Percentiles rank a stretch among this genome's conserved stretches.
Conservation (phyloP, 2,888 invertebrate genomes). For the Acleris literana region DNA sequence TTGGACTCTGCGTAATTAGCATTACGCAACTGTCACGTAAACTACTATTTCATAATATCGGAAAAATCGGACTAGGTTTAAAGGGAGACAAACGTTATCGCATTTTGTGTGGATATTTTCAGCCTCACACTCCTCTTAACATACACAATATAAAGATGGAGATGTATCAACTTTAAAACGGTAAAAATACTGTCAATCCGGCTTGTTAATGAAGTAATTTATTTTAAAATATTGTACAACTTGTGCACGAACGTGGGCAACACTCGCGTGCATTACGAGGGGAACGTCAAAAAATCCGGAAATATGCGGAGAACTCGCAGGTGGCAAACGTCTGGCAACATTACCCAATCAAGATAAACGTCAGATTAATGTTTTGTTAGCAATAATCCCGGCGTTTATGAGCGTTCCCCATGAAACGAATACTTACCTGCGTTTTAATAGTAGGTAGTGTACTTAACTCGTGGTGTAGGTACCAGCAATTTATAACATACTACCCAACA, state of each 20-base stretch:
- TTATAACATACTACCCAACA: not conserved
- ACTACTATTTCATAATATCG: too few species aligned
- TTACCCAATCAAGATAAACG: slow-evolving; percentile 31
- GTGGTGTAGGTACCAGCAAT: not conserved
- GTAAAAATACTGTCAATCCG: not conserved
- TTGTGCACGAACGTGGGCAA: not conserved
- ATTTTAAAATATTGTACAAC: not conserved
- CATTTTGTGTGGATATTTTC: too few species aligned
- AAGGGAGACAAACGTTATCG: too few species aligned
- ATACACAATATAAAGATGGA: too few species aligned
- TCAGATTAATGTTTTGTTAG: slow-evolving; percentile 27
- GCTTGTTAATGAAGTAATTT: too few species aligned
- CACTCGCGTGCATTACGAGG: not conserved
- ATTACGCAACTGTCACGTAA: too few species aligned
- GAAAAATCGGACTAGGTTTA: too few species aligned
- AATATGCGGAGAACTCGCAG: not conserved
- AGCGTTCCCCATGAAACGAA: slow-evolving; percentile 14
- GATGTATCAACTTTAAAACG: too few species aligned
- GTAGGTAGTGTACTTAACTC: not conserved
- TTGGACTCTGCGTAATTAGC: too few species aligned
- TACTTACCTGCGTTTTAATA: slow-evolving; percentile 3
- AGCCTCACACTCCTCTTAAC: too few species aligned
- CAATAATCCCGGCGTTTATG: slow-evolving; percentile 26
- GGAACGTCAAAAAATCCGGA: slow-evolving; percentile 3
- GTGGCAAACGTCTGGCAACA: slow-evolving; percentile 7